Evolutionary conservation across 2,113 vertebrate species (phyloP).

Genomic region (Mus musculus): DNA sequence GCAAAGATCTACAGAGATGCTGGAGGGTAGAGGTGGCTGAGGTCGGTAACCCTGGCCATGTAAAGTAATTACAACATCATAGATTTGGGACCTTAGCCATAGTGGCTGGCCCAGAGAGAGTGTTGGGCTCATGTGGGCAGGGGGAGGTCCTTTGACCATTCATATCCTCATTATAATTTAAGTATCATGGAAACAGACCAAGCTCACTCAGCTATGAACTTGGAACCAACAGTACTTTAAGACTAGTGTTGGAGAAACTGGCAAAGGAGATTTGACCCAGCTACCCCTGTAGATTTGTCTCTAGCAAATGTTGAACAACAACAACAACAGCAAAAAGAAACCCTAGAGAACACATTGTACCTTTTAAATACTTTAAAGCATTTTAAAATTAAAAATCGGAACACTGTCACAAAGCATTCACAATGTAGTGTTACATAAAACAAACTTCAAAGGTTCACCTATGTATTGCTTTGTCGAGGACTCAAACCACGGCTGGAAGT

Average conservation of each 20-base stretch:
- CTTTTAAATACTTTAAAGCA: background rate
- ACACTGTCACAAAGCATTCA: slow-evolving; percentile 17
- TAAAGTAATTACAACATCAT: background rate
- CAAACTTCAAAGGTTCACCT: background rate
- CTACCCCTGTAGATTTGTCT: background rate
- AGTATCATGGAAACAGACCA: background rate
- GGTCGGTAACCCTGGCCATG: background rate
- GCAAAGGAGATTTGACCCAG: background rate
- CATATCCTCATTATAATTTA: background rate
- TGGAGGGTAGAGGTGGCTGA: background rate
- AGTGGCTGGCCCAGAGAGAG: background rate
- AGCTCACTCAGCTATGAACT: background rate
- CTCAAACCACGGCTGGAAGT: background rate
- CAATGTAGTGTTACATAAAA: background rate
- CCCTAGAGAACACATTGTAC: background rate
- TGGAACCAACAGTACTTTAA: background rate
- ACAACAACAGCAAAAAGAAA: background rate
- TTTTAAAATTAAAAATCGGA: slow-evolving; percentile 43
- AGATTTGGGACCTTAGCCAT: background rate
- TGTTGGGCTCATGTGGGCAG: background rate
- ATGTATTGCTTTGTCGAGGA: background rate
- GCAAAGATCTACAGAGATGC: background rate
- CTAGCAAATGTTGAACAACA: background rate
- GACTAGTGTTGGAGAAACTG: background rate
- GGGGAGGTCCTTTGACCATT: background rate